Base-by-base conservation (phyloP, 92 coral and sea anemone species). In the Parazoanthus atlanticus region DNA sequence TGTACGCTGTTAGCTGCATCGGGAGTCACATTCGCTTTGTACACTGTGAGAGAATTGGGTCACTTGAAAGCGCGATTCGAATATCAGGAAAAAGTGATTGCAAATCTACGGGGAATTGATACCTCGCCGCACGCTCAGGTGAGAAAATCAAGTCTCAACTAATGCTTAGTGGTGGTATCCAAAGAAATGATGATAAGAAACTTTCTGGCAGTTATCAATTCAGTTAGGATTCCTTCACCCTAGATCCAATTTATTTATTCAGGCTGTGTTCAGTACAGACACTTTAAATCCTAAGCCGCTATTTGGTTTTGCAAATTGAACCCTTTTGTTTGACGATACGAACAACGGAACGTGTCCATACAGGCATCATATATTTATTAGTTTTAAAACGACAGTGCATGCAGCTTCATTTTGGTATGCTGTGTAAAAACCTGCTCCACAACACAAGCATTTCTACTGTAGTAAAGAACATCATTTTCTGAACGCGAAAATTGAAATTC, bases 1-100 rank as follows among this genome's bases (percentile, higher is more conserved):
- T 91, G 91, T 71, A 82, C 80, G 70, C 83, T 94, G 71, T 58
- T 94, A 13, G 91, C 97, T 6, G 70, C 89, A 31, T 90, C 95
- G 3, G 94, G 96, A 4, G 76, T 93, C 56, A 88, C 94, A 47
- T 94, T 93, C 85, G 92, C 93, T 19, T n/a, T 91, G 86, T 94
- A 91, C 90, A 94, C 95, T 0, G 87, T 89, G 67, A 91, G 80
- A 76, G 92, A 94, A 85, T 74, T 94, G 77, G 70, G 87, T 26
- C 61, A 46, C 61, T 46, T 94, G 11, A 93, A 89, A 78, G 86
- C 90, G 25, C 89, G 89, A 64, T 43, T 94, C 47, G 47, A 76
- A 28, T 64, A 79, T 9, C 90, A 91, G 17, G 92, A 94, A 40
- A 49, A 91, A 77, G 30, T 76, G 34, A 78, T 88, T 10, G 67